Evolutionary conservation across 92 coral and sea anemone genomes (phyloP), one percentile per base, ranked within the genome.

Genomic region (Hydrozoanthus gracilis): DNA sequence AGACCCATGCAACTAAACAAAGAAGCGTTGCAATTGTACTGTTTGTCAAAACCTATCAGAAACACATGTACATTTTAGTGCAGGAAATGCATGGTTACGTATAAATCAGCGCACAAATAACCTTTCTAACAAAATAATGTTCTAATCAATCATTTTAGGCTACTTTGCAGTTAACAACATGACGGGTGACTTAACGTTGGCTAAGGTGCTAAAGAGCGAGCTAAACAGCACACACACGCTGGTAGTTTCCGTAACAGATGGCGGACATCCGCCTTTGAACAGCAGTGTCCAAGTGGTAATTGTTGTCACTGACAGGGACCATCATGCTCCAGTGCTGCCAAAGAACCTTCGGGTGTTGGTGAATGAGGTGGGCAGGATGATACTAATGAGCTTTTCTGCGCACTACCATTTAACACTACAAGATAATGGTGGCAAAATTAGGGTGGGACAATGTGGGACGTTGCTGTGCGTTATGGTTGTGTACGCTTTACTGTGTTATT

Each of bases 231-330:
- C 74, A 44, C 74, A 18, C 52, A 17, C 76, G 45, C 82, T 91
- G n/a, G 39, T 60, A 58, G 82, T 89, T 88, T 86, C 86, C 68
- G 90, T 88, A 70, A 79, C 73, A 51, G 94, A 91, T 82, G 82
- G 71, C 69, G 97, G 97, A 48, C 56, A 67, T 20, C 91, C 92
- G 60, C 83, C 77, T 6, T 73, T 91, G 78, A 72, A 91, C 49
- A 86, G 89, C 62, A 91, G 84, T 44, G 82, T 64, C 7, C 82
- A 79, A 3, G 93, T 93, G 60, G 61, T 78, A 69, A 91, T 93
- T 20, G 78, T 71, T 55, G 83, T 91, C 10, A 73, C 67, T 10
- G 45, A 76, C 76, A 83, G 87, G 18, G 65, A 80, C 50, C 82
- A 51, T 80, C 73, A 91, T 67, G 86, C 77, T 9, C 89, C 90